A percentile compares a stretch with the other conserved stretches of the same genome.
Evolutionary conservation across 1,140 invertebrate genomes (phyloP).

Genomic region (Drosophila ananassae): DNA sequence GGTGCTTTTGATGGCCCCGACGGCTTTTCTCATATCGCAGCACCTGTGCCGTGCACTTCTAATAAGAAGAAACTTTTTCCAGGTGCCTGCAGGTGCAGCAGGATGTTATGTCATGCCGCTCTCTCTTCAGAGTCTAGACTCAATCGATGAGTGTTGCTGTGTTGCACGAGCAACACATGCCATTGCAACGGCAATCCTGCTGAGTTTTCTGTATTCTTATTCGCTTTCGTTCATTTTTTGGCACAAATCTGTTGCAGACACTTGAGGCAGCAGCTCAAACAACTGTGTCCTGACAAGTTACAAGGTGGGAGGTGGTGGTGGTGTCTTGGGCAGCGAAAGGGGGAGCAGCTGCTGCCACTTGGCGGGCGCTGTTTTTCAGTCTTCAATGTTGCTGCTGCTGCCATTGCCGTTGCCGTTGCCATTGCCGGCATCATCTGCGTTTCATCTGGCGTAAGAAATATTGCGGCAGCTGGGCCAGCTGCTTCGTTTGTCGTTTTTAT

Average conservation of each 20-base stretch:
- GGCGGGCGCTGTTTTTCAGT: conserved; percentile 65
- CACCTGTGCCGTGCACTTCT: conserved; percentile 50
- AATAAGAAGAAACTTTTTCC: conserved; percentile 13
- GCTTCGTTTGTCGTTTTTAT: conserved; percentile 51
- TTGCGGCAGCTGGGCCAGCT: conserved; percentile 79
- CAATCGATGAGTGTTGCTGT: conserved; percentile 35
- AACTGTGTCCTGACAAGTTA: conserved; percentile 78
- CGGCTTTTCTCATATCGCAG: conserved; percentile 9
- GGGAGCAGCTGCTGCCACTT: conserved; percentile 69
- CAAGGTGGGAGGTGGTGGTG: conserved; percentile 41
- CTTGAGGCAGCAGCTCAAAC: conserved; percentile 76
- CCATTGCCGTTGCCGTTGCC: conserved; percentile 14
- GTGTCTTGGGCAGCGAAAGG: neutral
- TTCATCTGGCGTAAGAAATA: conserved; percentile 81
- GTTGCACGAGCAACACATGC: conserved; percentile 43
- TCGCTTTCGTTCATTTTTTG: neutral
- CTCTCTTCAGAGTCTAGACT: conserved; percentile 7
- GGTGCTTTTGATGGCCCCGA: conserved; percentile 58
- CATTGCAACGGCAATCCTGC: conserved; percentile 43
- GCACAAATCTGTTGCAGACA: conserved; percentile 77
- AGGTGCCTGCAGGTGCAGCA: conserved; percentile 23
- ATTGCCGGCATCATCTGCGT: conserved; percentile 70
- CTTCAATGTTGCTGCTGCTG: conserved; percentile 22
- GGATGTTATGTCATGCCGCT: conserved; percentile 18
- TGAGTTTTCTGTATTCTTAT: conserved; percentile 13